Conservation (phyloP, 2,113 vertebrate species). For the Maccullochella peelii region DNA sequence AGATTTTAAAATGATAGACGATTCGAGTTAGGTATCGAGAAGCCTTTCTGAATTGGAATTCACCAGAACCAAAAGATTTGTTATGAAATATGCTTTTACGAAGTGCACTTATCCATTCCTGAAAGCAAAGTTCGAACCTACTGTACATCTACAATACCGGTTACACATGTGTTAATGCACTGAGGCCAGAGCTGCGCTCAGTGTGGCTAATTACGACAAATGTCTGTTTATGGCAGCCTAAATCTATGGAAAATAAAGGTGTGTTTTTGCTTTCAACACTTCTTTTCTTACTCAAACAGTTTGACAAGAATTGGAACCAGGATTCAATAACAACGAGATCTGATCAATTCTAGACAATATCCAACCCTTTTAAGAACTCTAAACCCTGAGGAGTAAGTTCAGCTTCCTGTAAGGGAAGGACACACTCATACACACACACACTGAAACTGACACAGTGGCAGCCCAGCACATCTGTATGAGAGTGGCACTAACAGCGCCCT, state of each 20-base stretch:
- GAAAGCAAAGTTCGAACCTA: not conserved
- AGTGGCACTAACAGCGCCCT: constrained; percentile 80
- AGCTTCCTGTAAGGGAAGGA: constrained; percentile 62
- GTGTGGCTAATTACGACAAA: not conserved
- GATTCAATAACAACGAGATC: constrained; percentile 13
- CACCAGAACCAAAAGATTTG: not conserved
- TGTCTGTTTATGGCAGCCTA: not conserved
- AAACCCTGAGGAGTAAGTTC: constrained; percentile 57
- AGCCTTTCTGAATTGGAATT: not conserved
- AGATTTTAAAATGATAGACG: not conserved
- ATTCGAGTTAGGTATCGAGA: not conserved
- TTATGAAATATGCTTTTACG: not conserved
- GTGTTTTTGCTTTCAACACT: not conserved
- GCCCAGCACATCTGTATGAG: constrained; percentile 81
- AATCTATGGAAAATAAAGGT: not conserved
- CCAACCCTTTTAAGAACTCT: constrained; percentile 41
- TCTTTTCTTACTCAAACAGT: constrained; percentile 11
- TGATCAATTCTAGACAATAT: constrained; percentile 29
- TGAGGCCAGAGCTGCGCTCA: too few relatives aligned
- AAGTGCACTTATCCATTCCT: not conserved
- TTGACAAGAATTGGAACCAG: not conserved
- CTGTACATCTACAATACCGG: not conserved
- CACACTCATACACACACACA: constrained; percentile 35
- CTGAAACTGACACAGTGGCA: constrained; percentile 68
- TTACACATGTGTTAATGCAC: not conserved